These are phyloP conservation scores for Calameuta pallipes DNA, from an alignment of 2,888 invertebrate species.

Conservation along the genomic window DNA sequence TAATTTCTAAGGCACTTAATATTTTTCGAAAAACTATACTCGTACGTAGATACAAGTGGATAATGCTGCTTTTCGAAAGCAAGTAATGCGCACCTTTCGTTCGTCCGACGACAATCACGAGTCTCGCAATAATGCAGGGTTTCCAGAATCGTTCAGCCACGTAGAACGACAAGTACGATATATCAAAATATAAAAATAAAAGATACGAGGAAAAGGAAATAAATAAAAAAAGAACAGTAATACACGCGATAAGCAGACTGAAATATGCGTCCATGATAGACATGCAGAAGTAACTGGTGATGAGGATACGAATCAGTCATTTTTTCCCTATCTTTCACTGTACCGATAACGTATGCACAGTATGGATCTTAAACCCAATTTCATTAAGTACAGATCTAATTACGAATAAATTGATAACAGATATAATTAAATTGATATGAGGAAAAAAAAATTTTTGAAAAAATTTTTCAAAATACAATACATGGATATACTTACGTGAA, in stretches of 20 bases:
- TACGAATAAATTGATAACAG: background rate
- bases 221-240: background rate
- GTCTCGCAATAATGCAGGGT: background rate
- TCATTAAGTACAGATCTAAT: background rate
- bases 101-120: background rate
- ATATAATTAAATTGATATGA: background rate
- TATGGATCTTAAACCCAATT: background rate
- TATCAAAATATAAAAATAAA: background rate
- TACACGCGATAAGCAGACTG: too few relatives aligned
- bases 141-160: background rate
- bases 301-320: background rate
- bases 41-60: background rate
- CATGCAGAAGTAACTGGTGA: background rate
- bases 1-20: background rate
- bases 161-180: background rate
- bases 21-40: background rate
- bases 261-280: too few relatives aligned
- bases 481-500: slow-evolving; percentile 79
- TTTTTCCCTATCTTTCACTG: background rate
- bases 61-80: background rate
- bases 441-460: background rate
- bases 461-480: background rate
- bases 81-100: background rate
- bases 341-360: background rate
- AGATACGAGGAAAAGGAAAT: too few relatives aligned